A percentile compares a stretch with the other conserved stretches of the same genome.
Conservation (phyloP, 2,888 invertebrate species). For the Liodrosophila aerea region DNA sequence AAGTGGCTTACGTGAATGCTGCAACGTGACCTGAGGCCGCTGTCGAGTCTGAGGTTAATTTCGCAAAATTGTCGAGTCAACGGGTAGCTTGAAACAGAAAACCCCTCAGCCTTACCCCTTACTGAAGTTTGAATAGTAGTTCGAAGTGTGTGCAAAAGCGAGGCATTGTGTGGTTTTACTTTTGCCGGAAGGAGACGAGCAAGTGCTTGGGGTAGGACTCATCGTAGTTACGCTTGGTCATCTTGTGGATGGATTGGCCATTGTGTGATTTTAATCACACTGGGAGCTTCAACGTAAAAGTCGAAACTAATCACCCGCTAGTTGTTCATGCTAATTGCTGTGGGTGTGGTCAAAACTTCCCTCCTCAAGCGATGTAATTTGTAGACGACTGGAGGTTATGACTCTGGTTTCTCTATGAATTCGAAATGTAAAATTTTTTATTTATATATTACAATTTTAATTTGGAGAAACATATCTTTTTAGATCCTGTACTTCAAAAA, state of each 20-base stretch:
- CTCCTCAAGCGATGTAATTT: constrained; percentile 41
- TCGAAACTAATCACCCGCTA: constrained; percentile 64
- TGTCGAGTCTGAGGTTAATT: constrained; percentile 78
- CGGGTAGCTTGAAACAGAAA: constrained; percentile 42
- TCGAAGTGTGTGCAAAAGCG: constrained; percentile 73
- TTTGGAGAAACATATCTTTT: too few relatives aligned
- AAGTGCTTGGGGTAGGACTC: not conserved
- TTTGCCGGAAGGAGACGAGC: constrained; percentile 61
- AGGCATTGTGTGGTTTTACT: constrained; percentile 76
- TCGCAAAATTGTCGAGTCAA: constrained; percentile 78
- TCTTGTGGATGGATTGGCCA: constrained; percentile 50
- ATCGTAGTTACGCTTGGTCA: constrained; percentile 50
- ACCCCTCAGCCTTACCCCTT: not conserved
- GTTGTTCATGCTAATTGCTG: constrained; percentile 57
- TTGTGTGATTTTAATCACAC: constrained; percentile 75
- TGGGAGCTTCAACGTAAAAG: constrained; percentile 69
- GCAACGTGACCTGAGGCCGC: constrained; percentile 78
- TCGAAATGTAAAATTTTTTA: too few relatives aligned
- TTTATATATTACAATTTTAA: too few relatives aligned
- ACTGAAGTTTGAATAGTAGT: constrained; percentile 54
- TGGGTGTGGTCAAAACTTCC: constrained; percentile 39
- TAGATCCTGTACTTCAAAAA: too few relatives aligned
- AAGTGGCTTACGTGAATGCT: constrained; percentile 67
- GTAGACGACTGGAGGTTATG: constrained; percentile 31
- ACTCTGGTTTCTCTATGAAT: too few relatives aligned